phyloP scores from a whole-genome alignment of 53 echinoderm and acorn worm species.

The Arbacia lixula region DNA sequence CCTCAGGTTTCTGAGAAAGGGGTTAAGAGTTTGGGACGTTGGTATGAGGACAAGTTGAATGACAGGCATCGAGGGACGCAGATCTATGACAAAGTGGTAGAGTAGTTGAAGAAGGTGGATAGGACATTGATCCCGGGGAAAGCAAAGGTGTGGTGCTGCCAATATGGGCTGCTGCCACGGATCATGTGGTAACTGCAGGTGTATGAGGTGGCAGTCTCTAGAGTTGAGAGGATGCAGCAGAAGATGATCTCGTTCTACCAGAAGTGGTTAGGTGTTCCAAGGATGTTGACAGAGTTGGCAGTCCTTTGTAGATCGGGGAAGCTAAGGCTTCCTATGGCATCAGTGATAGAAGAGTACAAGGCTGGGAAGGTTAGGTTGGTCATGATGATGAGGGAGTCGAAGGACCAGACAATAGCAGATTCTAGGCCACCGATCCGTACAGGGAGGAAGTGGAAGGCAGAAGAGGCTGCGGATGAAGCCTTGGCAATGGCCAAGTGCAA shows the following conservation, averaged over 20 bases:
- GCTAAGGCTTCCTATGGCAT: too few species aligned
- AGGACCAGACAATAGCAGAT: too few species aligned
- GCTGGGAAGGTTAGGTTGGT: too few species aligned
- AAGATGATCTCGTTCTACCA: constrained; percentile 2
- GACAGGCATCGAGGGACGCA: constrained; percentile 29
- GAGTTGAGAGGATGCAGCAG: constrained; percentile 28
- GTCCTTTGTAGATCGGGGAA: too few species aligned
- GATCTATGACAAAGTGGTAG: constrained; percentile 40
- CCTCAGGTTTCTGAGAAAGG: constrained; percentile 47
- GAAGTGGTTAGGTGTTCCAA: neutral
- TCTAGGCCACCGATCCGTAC: too few species aligned
- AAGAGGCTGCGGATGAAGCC: too few species aligned
- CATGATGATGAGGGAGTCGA: too few species aligned
- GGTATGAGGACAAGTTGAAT: constrained; percentile 51
- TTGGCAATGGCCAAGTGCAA: too few species aligned
- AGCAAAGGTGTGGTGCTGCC: constrained; percentile 49
- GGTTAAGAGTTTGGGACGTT: constrained; percentile 51
- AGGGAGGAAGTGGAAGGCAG: too few species aligned
- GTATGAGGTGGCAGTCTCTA: constrained; percentile 17
- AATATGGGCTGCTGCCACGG: constrained; percentile 47
- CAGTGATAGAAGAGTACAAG: too few species aligned
- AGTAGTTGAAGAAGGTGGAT: constrained; percentile 33
- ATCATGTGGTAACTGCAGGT: constrained; percentile 57
- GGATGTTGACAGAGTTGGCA: too few species aligned
- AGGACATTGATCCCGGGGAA: constrained; percentile 49